Base-by-base conservation (phyloP, 2,113 vertebrate species). In the Xiphophorus hellerii region DNA sequence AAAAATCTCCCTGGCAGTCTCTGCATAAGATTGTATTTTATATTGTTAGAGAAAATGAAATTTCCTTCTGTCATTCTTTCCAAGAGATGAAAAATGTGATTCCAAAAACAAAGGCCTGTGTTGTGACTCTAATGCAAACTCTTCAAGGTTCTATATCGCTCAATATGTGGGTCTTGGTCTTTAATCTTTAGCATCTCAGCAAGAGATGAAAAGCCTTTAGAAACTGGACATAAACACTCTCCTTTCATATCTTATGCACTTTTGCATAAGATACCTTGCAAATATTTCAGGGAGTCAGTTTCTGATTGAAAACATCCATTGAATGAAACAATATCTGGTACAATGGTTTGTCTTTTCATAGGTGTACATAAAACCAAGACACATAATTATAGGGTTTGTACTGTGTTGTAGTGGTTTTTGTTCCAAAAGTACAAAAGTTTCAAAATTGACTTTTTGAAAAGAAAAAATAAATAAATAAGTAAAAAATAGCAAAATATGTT, bases 1-100 rank as follows among this genome's bases (percentile, higher is more conserved):
- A 37, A 37, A 37, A 37, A 37, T 10, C 35, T 37, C 51, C 8
- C 17, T 69, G 44, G 12, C 30, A 39, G 37, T 5, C 64, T 67
- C 28, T 73, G 63, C 65, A 63, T 33, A 69, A 78, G 61, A 80
- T 76, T 73, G 42, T 28, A 79, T 79, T 86, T 73, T 37, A 71
- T 65, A 78, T 77, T 76, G 64, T 80, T 83, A 73, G 17, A 33
- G 74, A 68, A 73, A 81, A 77, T 35, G 3, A 44, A 70, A 66
- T 73, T 69, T 25, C 27, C 31, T 4, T 42, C 15, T 29, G 7
- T 69, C 25, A 72, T 33, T 37, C 39, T 65, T 82, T 73, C 66
- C 69, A 62, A 54, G 69, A 70, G 51, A 71, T 58, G 27, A 71
- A 58, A 0, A 6, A 70, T 33, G 44, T 79, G 25, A 29, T 51